Percentiles rank a stretch among this genome's conserved stretches.
Conservation (phyloP, 2,888 invertebrate species). For the Melieria crassipennis region DNA sequence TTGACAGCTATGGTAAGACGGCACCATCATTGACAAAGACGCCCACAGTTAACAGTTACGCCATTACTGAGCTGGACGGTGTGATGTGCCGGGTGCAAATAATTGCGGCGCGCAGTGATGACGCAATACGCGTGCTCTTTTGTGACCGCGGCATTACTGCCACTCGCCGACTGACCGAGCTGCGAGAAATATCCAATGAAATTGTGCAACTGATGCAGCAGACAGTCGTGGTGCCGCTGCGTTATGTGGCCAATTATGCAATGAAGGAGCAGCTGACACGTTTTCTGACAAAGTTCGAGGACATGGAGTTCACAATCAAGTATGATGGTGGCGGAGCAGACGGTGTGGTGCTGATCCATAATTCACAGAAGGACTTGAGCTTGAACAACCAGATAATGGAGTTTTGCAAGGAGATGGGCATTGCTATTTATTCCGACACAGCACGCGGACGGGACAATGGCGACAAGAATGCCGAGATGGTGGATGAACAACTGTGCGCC, state of each 20-base stretch:
- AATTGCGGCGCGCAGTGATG: slow-evolving; percentile 29
- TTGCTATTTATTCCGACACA: slow-evolving; percentile 12
- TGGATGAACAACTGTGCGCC: slow-evolving; percentile 18
- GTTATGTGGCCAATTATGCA: slow-evolving; percentile 34
- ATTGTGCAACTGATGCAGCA: slow-evolving; percentile 39
- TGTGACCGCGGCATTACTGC: slow-evolving; percentile 42
- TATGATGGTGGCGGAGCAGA: slow-evolving; percentile 28
- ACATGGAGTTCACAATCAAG: slow-evolving; percentile 38
- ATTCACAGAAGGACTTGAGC: slow-evolving; percentile 29
- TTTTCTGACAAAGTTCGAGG: slow-evolving; percentile 40
- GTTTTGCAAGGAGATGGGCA: slow-evolving; percentile 13
- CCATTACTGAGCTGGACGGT: slow-evolving; percentile 40
- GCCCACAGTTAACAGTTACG: slow-evolving; percentile 42
- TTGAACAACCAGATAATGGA: slow-evolving; percentile 41
- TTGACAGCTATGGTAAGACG: slow-evolving; percentile 41
- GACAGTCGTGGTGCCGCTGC: slow-evolving; percentile 28
- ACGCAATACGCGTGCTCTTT: slow-evolving; percentile 42
- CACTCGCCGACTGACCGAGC: slow-evolving; percentile 39
- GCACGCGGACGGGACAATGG: not conserved
- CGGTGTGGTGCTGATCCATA: slow-evolving; percentile 16
- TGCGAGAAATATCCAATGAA: slow-evolving; percentile 42
- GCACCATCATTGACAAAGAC: slow-evolving; percentile 35
- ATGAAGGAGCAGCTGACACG: slow-evolving; percentile 27
- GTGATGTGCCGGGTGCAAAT: slow-evolving; percentile 43
- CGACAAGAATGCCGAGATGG: not conserved